phyloP scores from a whole-genome alignment of 2,113 vertebrate species.

The Xiphophorus hellerii region DNA sequence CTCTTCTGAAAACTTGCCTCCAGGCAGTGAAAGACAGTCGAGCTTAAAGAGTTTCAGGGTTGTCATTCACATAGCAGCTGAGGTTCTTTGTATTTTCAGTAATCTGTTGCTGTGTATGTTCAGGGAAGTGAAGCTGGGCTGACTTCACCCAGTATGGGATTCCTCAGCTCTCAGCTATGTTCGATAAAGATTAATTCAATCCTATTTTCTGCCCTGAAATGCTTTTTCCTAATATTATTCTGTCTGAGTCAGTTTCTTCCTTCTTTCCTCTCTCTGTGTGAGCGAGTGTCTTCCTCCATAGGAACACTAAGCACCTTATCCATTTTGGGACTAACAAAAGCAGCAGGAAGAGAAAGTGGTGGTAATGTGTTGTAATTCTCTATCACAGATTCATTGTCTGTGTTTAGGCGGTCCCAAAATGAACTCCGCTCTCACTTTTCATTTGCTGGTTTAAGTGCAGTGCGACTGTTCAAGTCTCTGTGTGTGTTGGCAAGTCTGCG shows the following conservation, averaged over 20 bases:
- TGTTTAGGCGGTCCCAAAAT: constrained; percentile 64
- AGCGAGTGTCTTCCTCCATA: constrained; percentile 23
- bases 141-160: constrained; percentile 50
- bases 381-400: constrained; percentile 78
- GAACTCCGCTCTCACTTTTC: constrained; percentile 29
- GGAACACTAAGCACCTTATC: constrained; percentile 80
- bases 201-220: constrained; percentile 85
- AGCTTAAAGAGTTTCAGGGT: background rate
- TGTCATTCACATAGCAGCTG: constrained; percentile 14
- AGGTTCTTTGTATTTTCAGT: background rate
- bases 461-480: background rate
- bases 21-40: background rate
- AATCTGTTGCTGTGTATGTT: constrained; percentile 24
- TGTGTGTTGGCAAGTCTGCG: background rate
- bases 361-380: constrained; percentile 80
- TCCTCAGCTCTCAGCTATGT: constrained; percentile 67
- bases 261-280: constrained; percentile 5
- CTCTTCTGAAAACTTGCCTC: background rate
- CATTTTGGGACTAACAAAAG: constrained; percentile 75
- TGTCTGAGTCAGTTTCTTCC: constrained; percentile 47
- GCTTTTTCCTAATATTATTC: constrained; percentile 81
- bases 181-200: constrained; percentile 86
- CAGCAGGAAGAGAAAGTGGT: constrained; percentile 71
- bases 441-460: constrained; percentile 13
- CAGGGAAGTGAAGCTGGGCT: constrained; percentile 31